Conservation (phyloP, 2,113 vertebrate species). For the Cercopithecus mona region DNA sequence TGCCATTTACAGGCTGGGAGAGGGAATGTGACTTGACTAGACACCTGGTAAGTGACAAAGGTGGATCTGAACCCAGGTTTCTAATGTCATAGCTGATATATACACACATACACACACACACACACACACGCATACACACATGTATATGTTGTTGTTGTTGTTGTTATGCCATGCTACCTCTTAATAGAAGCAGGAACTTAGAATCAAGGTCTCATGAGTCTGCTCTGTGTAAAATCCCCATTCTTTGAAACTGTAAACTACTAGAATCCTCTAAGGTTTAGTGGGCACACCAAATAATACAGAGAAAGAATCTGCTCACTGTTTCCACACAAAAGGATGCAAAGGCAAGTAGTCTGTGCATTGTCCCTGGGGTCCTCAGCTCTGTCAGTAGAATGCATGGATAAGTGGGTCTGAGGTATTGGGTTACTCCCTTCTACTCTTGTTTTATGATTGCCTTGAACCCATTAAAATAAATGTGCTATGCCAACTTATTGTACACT, state of each 20-base stretch:
- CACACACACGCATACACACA: too few species aligned
- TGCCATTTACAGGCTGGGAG: neutral
- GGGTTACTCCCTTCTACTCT: neutral
- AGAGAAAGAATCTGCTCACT: neutral
- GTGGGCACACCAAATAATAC: neutral
- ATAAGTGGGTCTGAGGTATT: neutral
- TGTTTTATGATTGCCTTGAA: neutral
- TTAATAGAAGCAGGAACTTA: neutral
- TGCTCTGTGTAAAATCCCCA: neutral
- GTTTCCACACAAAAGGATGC: neutral
- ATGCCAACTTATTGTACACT: neutral
- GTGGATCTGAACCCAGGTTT: neutral
- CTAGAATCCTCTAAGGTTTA: neutral
- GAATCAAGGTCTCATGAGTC: neutral
- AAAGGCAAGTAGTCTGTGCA: neutral
- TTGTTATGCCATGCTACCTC: neutral
- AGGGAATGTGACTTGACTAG: neutral
- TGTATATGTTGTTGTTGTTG: too few species aligned
- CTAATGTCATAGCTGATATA: neutral
- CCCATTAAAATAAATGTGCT: neutral
- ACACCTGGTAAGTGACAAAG: neutral
- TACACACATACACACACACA: too few species aligned
- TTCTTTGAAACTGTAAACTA: neutral
- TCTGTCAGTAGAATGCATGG: neutral
- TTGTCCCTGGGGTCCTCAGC: neutral